These are phyloP conservation scores for Diachrysia chrysitis DNA, from an alignment of 2,888 invertebrate genomes.

Conservation along the genomic window DNA sequence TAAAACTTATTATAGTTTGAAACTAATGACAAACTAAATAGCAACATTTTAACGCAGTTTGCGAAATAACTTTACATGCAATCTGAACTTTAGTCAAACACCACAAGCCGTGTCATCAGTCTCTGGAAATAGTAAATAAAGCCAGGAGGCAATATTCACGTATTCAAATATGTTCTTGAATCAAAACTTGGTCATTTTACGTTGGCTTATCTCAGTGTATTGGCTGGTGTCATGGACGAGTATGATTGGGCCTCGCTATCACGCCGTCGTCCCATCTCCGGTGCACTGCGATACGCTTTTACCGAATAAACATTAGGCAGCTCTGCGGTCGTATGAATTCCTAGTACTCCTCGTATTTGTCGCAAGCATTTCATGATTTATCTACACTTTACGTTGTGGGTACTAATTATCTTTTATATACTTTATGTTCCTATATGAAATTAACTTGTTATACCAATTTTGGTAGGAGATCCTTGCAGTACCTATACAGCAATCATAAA, in stretches of 20 bases:
- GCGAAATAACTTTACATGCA: slow-evolving; percentile 14
- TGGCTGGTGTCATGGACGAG: slow-evolving; percentile 50
- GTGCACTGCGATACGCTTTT: slow-evolving; percentile 60
- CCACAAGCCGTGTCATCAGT: slow-evolving; percentile 12
- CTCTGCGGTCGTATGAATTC: slow-evolving; percentile 36
- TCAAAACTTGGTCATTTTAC: slow-evolving; percentile 30
- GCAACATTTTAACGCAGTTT: slow-evolving; percentile 20
- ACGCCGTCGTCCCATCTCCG: slow-evolving; percentile 65
- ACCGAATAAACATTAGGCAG: slow-evolving; percentile 56
- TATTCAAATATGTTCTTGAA: slow-evolving; percentile 27
- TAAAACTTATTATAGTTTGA: slow-evolving; percentile 5
- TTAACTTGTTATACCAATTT: too few relatives aligned
- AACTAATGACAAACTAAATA: slow-evolving; percentile 22
- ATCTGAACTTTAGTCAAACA: slow-evolving; percentile 24
- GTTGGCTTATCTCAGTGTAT: slow-evolving; percentile 35
- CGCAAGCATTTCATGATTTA: slow-evolving; percentile 37
- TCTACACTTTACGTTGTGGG: background rate
- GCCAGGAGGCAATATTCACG: slow-evolving; percentile 9
- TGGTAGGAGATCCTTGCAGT: too few relatives aligned
- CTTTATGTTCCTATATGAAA: too few relatives aligned
- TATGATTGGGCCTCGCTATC: slow-evolving; percentile 65
- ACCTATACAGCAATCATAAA: too few relatives aligned
- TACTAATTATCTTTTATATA: too few relatives aligned
- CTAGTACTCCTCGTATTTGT: slow-evolving; percentile 30
- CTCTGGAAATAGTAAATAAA: slow-evolving; percentile 16